These are phyloP conservation scores for Alloplasta piceator DNA, from an alignment of 2,888 invertebrate genomes.

Conservation along the genomic window DNA sequence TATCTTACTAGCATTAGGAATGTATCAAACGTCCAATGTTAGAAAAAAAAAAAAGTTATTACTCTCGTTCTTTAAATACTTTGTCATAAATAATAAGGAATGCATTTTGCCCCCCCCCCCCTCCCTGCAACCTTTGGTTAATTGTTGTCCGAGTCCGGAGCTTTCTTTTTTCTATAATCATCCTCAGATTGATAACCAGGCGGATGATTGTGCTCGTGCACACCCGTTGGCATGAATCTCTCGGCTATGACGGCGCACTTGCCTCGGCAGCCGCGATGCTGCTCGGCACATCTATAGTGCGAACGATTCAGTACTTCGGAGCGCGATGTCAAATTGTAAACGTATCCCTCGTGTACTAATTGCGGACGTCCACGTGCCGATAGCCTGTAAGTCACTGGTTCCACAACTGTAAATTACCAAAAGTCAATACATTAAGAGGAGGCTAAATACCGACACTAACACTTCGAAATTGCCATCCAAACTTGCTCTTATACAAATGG, in stretches of 20 bases:
- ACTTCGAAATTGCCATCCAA: too few relatives aligned
- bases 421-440: too few relatives aligned
- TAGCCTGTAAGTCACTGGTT: slow-evolving; percentile 75
- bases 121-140: too few relatives aligned
- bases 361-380: slow-evolving; percentile 77
- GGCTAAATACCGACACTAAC: too few relatives aligned
- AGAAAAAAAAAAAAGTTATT: too few relatives aligned
- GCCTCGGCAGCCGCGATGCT: slow-evolving; percentile 77
- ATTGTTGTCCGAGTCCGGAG: slow-evolving; percentile 67
- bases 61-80: slow-evolving; percentile 33
- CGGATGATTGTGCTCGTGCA: slow-evolving; percentile 76
- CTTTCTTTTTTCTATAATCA: slow-evolving; percentile 76
- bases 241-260: slow-evolving; percentile 78
- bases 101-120: slow-evolving; percentile 6
- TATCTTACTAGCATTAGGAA: slow-evolving; percentile 47
- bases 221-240: slow-evolving; percentile 77
- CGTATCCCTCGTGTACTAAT: slow-evolving; percentile 76
- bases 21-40: slow-evolving; percentile 50
- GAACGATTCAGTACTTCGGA: slow-evolving; percentile 75
- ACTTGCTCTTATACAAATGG: too few relatives aligned
- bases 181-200: slow-evolving; percentile 77
- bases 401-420: slow-evolving; percentile 68
- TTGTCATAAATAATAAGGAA: slow-evolving; percentile 42
- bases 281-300: slow-evolving; percentile 77
- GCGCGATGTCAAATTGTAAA: slow-evolving; percentile 77